Base-by-base conservation (phyloP, 2,797 vertebrate genomes). In the Astyanax mexicanus region DNA sequence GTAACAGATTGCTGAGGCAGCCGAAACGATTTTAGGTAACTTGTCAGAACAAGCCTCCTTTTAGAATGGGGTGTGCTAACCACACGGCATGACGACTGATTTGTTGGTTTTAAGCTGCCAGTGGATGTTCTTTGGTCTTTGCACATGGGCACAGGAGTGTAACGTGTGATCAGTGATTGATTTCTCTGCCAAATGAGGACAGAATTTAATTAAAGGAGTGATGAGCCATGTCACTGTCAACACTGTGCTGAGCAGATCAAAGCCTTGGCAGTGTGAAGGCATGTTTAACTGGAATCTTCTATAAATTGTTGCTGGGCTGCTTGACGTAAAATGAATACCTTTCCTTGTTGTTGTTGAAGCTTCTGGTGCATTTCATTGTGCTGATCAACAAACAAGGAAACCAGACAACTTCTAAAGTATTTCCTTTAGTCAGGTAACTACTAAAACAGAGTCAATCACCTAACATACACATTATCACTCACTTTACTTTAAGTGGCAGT, bases 41-140 rank as follows among this genome's bases (percentile, higher is more conserved):
- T 38, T 61, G 57, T 35, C 10, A 38, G 57, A 37, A 37, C 57
- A 37, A 11, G 57, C n/a, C 17, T 2, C 3, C 12, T 60, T n/a
- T 60, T 38, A 37, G 57, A 60, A 60, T 58, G 35, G 23, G 38
- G 21, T 62, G 35, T 62, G 10, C 17, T 62, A 38, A 23, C n/a
- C 35, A 21, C 58, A 40, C 40, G 35, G 35, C n/a, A 21, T 21
- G 11, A 35, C n/a, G 32, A 21, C 58, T 62, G 58, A 38, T 38
- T 37, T 61, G 58, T 21, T 38, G 17, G n/a, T 40, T 9, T 21
- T 21, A 61, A 61, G 35, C n/a, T 21, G 35, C 35, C 52, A 55
- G 1, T 40, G 4, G 10, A 38, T 61, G n/a, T 21, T 61, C 57
- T 29, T 35, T 60, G n/a, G n/a, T 17, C 17, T 8, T 29, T 38